Conservation (phyloP, 2,888 invertebrate species). For the Caenorhabditis zanzibari region DNA sequence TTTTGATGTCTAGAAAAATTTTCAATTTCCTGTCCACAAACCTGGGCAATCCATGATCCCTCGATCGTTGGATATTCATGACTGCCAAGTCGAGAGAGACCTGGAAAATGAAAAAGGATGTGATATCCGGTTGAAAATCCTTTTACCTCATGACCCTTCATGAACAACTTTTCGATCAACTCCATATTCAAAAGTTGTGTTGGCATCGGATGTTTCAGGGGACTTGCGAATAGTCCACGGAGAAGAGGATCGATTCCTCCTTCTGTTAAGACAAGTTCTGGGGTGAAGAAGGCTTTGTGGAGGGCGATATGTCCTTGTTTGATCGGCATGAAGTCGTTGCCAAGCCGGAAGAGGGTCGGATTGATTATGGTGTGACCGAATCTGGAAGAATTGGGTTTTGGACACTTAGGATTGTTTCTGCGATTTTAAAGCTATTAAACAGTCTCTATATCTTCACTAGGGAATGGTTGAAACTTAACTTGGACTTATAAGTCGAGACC, state of each 20-base stretch:
- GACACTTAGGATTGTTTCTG: no score
- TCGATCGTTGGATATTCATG: slow-evolving; percentile 94
- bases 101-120: slow-evolving; percentile 85
- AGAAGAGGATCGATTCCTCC: slow-evolving; percentile 97
- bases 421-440: no score
- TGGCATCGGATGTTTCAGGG: slow-evolving; percentile 89
- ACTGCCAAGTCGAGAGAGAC: slow-evolving; percentile 94
- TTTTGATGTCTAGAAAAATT: neutral
- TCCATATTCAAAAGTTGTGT: slow-evolving; percentile 94
- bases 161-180: slow-evolving; percentile 92
- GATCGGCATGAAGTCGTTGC: slow-evolving; percentile 85
- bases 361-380: slow-evolving; percentile 98
- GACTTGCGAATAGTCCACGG: slow-evolving; percentile 89
- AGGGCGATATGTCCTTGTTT: slow-evolving; percentile 93
- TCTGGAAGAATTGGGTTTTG: slow-evolving; percentile 84
- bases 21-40: slow-evolving; percentile 41
- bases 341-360: slow-evolving; percentile 87
- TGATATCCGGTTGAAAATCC: slow-evolving; percentile 10
- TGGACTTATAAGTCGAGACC: no score
- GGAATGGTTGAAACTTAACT: no score
- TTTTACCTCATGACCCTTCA: slow-evolving; percentile 84
- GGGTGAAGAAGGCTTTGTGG: slow-evolving; percentile 95
- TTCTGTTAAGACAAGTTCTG: slow-evolving; percentile 95
- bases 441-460: no score
- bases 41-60: slow-evolving; percentile 93